phyloP scores from a whole-genome alignment of 2,113 vertebrate genomes.

The Rana temporaria region DNA sequence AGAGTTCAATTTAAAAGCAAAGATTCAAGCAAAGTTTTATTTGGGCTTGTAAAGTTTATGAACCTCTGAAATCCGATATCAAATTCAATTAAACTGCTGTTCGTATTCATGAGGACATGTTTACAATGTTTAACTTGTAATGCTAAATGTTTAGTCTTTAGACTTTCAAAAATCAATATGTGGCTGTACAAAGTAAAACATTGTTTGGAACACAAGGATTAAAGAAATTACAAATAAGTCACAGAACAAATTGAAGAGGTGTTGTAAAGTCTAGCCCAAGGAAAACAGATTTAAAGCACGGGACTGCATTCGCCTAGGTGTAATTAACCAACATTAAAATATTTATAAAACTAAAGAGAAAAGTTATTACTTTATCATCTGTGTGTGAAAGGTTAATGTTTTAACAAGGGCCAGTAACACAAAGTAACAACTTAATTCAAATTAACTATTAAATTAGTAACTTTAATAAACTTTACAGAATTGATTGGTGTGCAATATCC shows the following conservation, averaged over 20 bases:
- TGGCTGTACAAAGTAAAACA: constrained; percentile 25
- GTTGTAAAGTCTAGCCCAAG: neutral
- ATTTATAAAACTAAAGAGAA: too few relatives aligned
- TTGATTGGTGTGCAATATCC: too few relatives aligned
- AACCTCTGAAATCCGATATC: constrained; percentile 28
- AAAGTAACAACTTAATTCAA: too few relatives aligned
- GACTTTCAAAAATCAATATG: constrained; percentile 38
- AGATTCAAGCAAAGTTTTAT: constrained; percentile 26
- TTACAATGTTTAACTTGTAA: constrained; percentile 41
- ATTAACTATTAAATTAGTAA: too few relatives aligned
- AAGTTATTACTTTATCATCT: too few relatives aligned
- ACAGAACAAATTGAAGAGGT: neutral
- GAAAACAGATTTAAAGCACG: neutral
- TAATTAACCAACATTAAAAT: too few relatives aligned
- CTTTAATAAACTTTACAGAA: too few relatives aligned
- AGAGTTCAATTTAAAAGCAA: constrained; percentile 15
- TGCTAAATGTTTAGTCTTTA: constrained; percentile 43
- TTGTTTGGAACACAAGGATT: constrained; percentile 13
- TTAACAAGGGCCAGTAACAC: too few relatives aligned
- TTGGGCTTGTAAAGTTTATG: constrained; percentile 38
- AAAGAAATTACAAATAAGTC: constrained; percentile 23
- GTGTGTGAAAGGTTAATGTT: too few relatives aligned
- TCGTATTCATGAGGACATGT: constrained; percentile 28
- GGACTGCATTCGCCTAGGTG: neutral
- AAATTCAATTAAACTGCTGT: constrained; percentile 34